These are phyloP conservation scores for Euura saliciscinereae DNA, from an alignment of 1,140 invertebrate genomes.

Conservation along the genomic window DNA sequence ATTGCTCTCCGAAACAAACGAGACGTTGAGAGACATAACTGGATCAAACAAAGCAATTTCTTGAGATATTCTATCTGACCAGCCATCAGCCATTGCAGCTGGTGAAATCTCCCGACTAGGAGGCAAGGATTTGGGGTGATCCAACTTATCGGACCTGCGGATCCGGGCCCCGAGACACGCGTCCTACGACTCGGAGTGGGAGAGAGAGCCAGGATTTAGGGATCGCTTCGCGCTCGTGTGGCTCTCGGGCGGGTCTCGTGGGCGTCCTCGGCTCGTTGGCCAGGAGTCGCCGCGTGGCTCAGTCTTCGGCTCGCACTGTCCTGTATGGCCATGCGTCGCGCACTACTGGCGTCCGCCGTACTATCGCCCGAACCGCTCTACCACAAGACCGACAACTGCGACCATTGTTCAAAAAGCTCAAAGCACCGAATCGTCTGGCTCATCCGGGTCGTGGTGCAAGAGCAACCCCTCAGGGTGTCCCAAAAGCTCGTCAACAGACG, in stretches of 20 bases:
- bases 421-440: background rate
- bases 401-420: background rate
- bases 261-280: constrained; percentile 4
- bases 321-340: constrained; percentile 39
- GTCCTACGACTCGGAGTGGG: background rate
- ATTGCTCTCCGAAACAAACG: no score
- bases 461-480: background rate
- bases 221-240: background rate
- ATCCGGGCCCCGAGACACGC: background rate
- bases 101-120: no score
- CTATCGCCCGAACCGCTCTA: background rate
- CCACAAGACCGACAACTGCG: background rate
- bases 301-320: constrained; percentile 32
- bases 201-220: background rate
- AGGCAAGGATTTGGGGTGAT: no score
- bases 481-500: background rate
- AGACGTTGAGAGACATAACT: no score
- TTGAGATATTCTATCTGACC: no score
- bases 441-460: background rate
- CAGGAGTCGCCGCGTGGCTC: constrained; percentile 12
- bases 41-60: no score
- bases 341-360: constrained; percentile 17
- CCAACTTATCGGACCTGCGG: background rate
- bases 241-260: constrained; percentile 5
- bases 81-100: no score